A percentile compares a stretch with the other conserved stretches of the same genome.
phyloP scores from a whole-genome alignment of 2,113 vertebrate species.

The Chauna torquata region DNA sequence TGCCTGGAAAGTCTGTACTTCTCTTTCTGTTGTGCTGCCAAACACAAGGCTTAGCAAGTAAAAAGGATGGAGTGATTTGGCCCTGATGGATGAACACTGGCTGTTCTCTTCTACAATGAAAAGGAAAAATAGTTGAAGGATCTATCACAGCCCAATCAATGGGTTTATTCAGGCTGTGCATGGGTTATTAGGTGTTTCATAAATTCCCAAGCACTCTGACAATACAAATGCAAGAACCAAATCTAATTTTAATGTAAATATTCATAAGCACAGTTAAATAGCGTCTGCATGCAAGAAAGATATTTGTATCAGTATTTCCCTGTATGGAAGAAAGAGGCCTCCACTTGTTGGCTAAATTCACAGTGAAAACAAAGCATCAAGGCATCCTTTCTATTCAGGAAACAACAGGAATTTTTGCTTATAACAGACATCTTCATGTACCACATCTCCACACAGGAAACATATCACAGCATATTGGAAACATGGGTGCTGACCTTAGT shows the following conservation, averaged over 20 bases:
- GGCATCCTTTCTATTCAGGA: neutral
- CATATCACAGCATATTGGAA: neutral
- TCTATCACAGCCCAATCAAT: slow-evolving; percentile 5
- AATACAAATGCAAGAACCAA: neutral
- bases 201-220: neutral
- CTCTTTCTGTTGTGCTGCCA: neutral
- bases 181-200: slow-evolving; percentile 9
- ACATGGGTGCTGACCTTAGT: neutral
- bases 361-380: neutral
- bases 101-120: neutral
- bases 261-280: neutral
- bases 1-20: neutral
- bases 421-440: neutral
- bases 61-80: neutral
- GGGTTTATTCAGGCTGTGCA: neutral
- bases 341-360: neutral
- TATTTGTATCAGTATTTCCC: neutral
- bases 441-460: neutral
- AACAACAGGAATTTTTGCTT: neutral
- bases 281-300: neutral
- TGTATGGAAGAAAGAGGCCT: neutral
- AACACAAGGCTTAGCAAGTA: neutral
- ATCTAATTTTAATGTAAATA: slow-evolving; percentile 33
- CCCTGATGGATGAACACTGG: neutral
- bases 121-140: neutral